Conservation (phyloP, 2,797 vertebrate species). For the Pangasius macronema region DNA sequence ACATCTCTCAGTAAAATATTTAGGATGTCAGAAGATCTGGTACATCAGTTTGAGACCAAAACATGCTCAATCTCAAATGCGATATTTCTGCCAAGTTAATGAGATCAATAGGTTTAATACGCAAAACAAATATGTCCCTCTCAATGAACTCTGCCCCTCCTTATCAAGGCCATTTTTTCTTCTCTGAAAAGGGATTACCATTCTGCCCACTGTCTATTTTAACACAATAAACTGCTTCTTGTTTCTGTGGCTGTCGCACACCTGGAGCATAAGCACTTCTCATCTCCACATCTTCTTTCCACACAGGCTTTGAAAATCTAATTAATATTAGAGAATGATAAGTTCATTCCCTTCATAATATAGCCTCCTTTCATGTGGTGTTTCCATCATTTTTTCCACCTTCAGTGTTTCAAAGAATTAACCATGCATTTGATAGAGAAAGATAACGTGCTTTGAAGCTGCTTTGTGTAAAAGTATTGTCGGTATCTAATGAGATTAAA, state of each 20-base stretch:
- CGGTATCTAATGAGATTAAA: constrained; percentile 55
- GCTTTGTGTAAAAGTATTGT: constrained; percentile 46
- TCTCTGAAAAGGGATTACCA: constrained; percentile 6
- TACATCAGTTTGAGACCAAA: background rate
- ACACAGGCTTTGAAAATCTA: background rate
- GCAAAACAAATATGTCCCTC: background rate
- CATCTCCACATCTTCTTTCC: background rate
- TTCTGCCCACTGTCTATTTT: background rate
- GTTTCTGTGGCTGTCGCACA: constrained; percentile 2
- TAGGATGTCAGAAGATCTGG: background rate
- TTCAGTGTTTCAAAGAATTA: constrained; percentile 33
- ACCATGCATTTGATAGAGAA: constrained; percentile 22
- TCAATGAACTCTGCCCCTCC: background rate
- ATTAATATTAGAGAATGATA: constrained; percentile 20
- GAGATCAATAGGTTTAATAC: background rate
- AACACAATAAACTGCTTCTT: background rate
- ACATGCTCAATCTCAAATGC: background rate
- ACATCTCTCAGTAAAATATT: background rate
- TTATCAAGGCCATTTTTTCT: background rate
- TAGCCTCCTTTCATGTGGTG: constrained; percentile 29
- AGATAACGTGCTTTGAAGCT: constrained; percentile 44
- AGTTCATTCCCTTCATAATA: background rate
- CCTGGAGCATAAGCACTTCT: background rate
- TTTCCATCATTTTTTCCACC: constrained; percentile 21
- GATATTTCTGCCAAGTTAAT: background rate